Conservation (phyloP, 2,113 vertebrate genomes). For the Donacobius atricapilla region DNA sequence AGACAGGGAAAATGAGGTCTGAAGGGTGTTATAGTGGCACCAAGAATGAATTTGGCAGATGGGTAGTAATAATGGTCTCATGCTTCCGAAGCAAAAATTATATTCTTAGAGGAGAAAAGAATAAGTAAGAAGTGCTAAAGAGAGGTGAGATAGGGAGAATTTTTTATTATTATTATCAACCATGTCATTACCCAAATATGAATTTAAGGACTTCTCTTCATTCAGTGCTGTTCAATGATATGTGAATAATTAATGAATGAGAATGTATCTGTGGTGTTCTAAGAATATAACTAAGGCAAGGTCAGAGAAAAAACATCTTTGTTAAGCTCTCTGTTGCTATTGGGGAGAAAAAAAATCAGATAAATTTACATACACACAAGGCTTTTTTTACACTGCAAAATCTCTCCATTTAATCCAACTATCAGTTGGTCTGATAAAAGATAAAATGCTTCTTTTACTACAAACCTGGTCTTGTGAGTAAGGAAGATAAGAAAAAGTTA, state of each 20-base stretch:
- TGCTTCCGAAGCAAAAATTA: not conserved
- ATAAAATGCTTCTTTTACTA: not conserved
- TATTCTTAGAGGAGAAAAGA: not conserved
- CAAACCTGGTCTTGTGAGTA: not conserved
- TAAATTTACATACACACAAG: not conserved
- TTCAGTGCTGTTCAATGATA: not conserved
- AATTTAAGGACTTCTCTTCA: not conserved
- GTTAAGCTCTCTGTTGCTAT: not conserved
- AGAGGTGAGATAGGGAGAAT: not conserved
- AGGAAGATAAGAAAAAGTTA: not conserved
- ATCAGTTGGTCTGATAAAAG: not conserved
- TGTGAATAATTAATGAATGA: not conserved
- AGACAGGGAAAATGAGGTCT: not conserved
- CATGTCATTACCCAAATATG: not conserved
- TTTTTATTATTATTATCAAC: not conserved
- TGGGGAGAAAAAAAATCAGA: not conserved
- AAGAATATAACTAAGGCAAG: not conserved
- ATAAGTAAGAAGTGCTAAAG: not conserved
- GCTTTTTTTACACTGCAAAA: not conserved
- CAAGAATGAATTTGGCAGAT: not conserved
- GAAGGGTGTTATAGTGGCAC: not conserved
- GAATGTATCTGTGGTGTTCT: not conserved
- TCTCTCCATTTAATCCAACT: not conserved
- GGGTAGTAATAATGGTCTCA: not conserved
- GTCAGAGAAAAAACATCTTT: not conserved